Percentiles rank a stretch among this genome's conserved stretches.
Conservation (phyloP, 1,140 invertebrate genomes). For the Chrysomallon squamiferum region DNA sequence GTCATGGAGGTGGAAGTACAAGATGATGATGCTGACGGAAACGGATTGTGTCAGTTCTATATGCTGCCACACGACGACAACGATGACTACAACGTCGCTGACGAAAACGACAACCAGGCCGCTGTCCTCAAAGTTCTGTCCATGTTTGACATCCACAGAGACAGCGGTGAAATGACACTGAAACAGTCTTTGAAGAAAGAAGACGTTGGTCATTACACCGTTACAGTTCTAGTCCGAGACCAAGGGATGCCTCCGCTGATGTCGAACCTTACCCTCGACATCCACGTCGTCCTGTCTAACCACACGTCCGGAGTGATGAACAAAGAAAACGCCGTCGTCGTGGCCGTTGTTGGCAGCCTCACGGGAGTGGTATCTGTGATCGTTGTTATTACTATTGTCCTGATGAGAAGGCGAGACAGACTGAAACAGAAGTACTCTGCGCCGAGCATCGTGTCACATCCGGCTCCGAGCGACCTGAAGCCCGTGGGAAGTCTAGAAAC, state of each 20-base stretch:
- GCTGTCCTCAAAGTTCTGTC: no score
- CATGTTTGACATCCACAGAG: constrained; percentile 9
- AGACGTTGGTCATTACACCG: constrained; percentile 18
- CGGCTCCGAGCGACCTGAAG: no score
- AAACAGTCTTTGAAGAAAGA: constrained; percentile 5
- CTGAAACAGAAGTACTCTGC: background rate
- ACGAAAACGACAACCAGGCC: constrained; percentile 1
- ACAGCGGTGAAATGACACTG: background rate
- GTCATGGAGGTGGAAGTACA: constrained; percentile 13
- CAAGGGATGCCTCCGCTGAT: constrained; percentile 13
- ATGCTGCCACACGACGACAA: constrained; percentile 10
- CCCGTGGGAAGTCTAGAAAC: no score
- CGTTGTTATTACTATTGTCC: constrained; percentile 32
- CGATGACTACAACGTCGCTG: background rate
- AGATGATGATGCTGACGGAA: background rate
- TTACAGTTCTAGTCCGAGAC: constrained; percentile 26
- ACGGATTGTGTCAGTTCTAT: constrained; percentile 7
- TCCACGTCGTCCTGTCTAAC: constrained; percentile 24
- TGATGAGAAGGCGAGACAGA: constrained; percentile 23
- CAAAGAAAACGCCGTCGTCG: constrained; percentile 26
- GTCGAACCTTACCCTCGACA: constrained; percentile 22
- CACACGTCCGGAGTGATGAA: constrained; percentile 10
- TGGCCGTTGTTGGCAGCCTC: constrained; percentile 29
- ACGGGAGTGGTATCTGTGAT: constrained; percentile 31
- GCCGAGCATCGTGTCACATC: no score